phyloP scores from a whole-genome alignment of 2,797 vertebrate species.

The Ctenosaura bakeri region DNA sequence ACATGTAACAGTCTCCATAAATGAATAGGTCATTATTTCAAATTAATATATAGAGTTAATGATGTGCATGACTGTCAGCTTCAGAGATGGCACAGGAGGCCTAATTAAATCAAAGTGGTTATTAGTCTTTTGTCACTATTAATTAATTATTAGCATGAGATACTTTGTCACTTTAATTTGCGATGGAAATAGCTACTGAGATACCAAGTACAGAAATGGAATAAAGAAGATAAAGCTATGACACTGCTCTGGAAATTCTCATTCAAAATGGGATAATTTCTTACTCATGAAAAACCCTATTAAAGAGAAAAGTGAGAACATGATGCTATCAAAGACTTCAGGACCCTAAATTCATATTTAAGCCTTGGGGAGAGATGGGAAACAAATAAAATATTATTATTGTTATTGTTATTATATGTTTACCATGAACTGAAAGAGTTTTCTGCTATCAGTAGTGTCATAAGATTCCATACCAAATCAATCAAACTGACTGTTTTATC shows the following conservation, averaged over 20 bases:
- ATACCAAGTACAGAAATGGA: constrained; percentile 30
- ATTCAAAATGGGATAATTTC: not conserved
- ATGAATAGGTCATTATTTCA: constrained; percentile 60
- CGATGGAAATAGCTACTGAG: constrained; percentile 62
- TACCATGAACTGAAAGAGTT: not conserved
- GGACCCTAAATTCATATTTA: not conserved
- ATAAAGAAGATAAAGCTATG: not conserved
- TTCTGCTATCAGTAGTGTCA: not conserved
- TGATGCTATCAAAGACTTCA: not conserved
- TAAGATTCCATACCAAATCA: not conserved
- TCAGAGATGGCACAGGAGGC: constrained; percentile 61
- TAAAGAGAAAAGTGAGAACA: constrained; percentile 2
- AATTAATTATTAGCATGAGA: constrained; percentile 75
- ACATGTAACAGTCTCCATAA: not conserved
- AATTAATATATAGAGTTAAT: constrained; percentile 69
- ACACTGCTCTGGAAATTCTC: not conserved
- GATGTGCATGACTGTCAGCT: constrained; percentile 59
- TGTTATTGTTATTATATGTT: too few species aligned
- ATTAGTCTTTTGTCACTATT: constrained; percentile 75
- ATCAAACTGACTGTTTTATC: not conserved
- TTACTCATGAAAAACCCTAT: not conserved
- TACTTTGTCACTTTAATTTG: constrained; percentile 61
- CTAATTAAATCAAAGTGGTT: constrained; percentile 77
- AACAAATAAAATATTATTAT: too few species aligned
- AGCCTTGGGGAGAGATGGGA: too few species aligned